Evolutionary conservation across 2,888 invertebrate genomes (phyloP).

Genomic region (Tholera decimalis): DNA sequence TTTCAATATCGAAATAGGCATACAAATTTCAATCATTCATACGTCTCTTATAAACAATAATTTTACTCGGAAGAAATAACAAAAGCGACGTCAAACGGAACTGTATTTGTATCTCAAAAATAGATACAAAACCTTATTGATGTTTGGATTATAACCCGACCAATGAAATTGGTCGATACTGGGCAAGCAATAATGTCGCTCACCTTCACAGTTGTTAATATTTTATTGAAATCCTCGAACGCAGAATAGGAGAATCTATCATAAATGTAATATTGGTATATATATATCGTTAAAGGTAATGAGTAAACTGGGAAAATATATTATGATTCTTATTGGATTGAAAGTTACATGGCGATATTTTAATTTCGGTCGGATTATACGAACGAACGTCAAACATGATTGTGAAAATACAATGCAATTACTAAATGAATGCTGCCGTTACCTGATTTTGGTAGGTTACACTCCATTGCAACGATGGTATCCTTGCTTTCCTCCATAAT

Average conservation of each 20-base stretch:
- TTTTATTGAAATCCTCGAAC: background rate
- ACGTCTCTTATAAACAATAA: background rate
- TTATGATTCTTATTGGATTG: constrained; percentile 22
- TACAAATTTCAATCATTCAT: constrained; percentile 11
- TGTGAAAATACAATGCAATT: constrained; percentile 51
- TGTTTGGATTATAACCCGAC: constrained; percentile 79
- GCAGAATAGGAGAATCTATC: background rate
- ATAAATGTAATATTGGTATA: background rate
- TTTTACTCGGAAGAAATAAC: constrained; percentile 26
- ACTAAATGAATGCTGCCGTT: constrained; percentile 61
- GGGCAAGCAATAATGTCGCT: constrained; percentile 6
- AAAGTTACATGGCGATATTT: constrained; percentile 53
- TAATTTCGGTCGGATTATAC: constrained; percentile 73
- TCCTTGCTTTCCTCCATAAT: constrained; percentile 80
- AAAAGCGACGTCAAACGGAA: constrained; percentile 28
- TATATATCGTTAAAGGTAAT: background rate
- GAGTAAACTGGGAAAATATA: background rate
- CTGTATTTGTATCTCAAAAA: constrained; percentile 57
- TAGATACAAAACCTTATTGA: constrained; percentile 73
- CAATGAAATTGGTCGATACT: constrained; percentile 46
- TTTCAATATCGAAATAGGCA: background rate
- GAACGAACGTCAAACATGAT: constrained; percentile 69
- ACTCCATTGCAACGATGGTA: constrained; percentile 69
- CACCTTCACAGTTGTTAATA: background rate
- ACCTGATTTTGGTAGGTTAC: constrained; percentile 75